Evolutionary conservation across 2,888 invertebrate species (phyloP).

Genomic region (Lycocerus yunnanus): DNA sequence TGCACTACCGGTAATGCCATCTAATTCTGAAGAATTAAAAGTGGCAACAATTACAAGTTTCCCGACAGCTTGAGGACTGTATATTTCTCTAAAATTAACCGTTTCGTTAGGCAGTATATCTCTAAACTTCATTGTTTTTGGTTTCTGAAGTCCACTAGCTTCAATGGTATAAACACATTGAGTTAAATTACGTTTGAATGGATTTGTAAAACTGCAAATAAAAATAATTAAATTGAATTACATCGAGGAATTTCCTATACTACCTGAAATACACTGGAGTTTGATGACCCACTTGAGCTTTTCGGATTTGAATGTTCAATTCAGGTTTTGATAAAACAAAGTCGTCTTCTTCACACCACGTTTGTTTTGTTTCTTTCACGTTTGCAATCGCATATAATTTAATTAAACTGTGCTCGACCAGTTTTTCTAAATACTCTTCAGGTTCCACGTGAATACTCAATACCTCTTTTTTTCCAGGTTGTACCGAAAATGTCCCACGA

Average conservation of each 20-base stretch:
- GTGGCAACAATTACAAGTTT: conserved; percentile 67
- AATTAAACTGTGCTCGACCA: conserved; percentile 72
- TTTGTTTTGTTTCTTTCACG: conserved; percentile 73
- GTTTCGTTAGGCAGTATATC: conserved; percentile 68
- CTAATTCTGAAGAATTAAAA: conserved; percentile 68
- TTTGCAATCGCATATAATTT: conserved; percentile 75
- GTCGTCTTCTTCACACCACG: conserved; percentile 76
- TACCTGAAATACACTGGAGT: conserved; percentile 60
- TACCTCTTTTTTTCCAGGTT: conserved; percentile 66
- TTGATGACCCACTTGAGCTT: conserved; percentile 60
- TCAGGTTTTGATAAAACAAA: conserved; percentile 71
- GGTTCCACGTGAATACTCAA: conserved; percentile 66
- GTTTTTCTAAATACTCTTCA: conserved; percentile 70
- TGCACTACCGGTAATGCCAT: conserved; percentile 57
- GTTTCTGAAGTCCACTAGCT: conserved; percentile 69
- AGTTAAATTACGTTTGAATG: conserved; percentile 65
- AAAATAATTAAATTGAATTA: conserved; percentile 10
- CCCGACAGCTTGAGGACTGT: conserved; percentile 63
- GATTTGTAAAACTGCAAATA: conserved; percentile 66
- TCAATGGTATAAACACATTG: conserved; percentile 72
- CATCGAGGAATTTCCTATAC: neutral
- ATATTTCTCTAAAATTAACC: conserved; percentile 65
- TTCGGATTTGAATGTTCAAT: conserved; percentile 66
- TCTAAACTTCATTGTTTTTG: conserved; percentile 63
- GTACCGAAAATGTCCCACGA: conserved; percentile 64